Base-by-base conservation (phyloP, 2,888 invertebrate genomes). In the Drosophila mettleri region DNA sequence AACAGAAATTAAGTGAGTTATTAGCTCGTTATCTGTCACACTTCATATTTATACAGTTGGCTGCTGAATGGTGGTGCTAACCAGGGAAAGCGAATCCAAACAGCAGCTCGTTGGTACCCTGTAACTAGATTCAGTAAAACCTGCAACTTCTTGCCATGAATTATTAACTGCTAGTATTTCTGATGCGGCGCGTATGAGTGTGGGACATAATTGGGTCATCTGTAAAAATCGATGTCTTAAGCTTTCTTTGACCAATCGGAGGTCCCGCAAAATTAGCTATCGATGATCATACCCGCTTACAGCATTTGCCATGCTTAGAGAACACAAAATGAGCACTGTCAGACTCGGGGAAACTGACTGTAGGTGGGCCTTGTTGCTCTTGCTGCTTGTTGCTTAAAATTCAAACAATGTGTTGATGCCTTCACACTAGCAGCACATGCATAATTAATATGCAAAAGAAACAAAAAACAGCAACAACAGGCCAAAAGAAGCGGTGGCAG, bases 381-480 rank as follows among this genome's bases (percentile, higher is more conserved):
- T 86, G 81, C 64, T 62, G 77, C 67, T 77, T 84, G 87, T 84
- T 78, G 82, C 79, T 88, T 73, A 73, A 89, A 87, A 88, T 86
- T 83, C 86, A 83, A 86, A 88, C 88, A 86, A 90, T 89, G 88
- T 89, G 90, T 87, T 90, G 81, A 88, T 80, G 90, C 86, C 80
- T 87, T 90, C 89, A 88, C 90, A 88, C 88, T 87, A 76, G 77
- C 82, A 67, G 67, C 76, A 84, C 79, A 83, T 87, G 87, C 89
- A 88, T 88, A 88, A 88, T 86, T 88, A 86, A 88, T 88, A 86
- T 84, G 82, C 80, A 84, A 86, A 79, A 81, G 79, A 71, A 75
- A 58, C 72, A 76, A 73, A 73, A 74, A 79, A 65, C 67, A 68
- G 46, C 29, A 76, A 53, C 55, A 63, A 31, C 52, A 48, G 64